phyloP scores from a whole-genome alignment of 2,797 vertebrate species.

The Pangasius larnaudii region DNA sequence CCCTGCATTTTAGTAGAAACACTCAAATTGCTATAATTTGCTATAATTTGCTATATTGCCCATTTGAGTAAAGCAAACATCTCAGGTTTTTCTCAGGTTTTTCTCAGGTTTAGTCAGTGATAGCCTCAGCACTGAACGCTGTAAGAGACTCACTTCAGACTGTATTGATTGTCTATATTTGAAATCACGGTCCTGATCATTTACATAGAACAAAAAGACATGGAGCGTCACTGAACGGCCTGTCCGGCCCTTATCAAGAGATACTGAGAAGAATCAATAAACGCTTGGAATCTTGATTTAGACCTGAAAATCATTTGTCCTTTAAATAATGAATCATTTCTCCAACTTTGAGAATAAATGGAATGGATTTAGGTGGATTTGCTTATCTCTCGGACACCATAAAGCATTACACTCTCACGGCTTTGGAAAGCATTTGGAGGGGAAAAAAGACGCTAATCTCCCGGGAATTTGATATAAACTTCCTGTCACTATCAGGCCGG shows the following conservation, averaged over 20 bases:
- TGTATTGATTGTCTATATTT: slow-evolving; percentile 24
- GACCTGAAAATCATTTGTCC: slow-evolving; percentile 64
- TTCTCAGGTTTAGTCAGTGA: no score
- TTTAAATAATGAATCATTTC: slow-evolving; percentile 82
- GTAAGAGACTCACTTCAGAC: slow-evolving; percentile 3
- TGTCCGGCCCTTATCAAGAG: slow-evolving; percentile 23
- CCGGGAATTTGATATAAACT: slow-evolving; percentile 78
- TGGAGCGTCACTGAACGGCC: not conserved
- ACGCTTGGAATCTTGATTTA: slow-evolving; percentile 63
- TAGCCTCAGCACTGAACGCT: not conserved
- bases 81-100: not conserved
- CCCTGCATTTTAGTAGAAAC: not conserved
- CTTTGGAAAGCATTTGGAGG: slow-evolving; percentile 75
- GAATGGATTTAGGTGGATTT: slow-evolving; percentile 86
- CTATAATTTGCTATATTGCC: not conserved
- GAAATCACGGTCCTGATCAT: not conserved
- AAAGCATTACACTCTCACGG: slow-evolving; percentile 73
- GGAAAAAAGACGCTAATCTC: slow-evolving; percentile 79
- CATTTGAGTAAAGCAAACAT: not conserved
- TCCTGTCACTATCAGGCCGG: slow-evolving; percentile 68
- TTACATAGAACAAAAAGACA: slow-evolving; percentile 3
- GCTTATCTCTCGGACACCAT: slow-evolving; percentile 81
- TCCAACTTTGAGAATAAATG: slow-evolving; percentile 80
- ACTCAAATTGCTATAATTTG: not conserved
- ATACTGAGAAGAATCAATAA: slow-evolving; percentile 64